Base-by-base conservation (phyloP, 2,113 vertebrate species). In the Canis aureus region DNA sequence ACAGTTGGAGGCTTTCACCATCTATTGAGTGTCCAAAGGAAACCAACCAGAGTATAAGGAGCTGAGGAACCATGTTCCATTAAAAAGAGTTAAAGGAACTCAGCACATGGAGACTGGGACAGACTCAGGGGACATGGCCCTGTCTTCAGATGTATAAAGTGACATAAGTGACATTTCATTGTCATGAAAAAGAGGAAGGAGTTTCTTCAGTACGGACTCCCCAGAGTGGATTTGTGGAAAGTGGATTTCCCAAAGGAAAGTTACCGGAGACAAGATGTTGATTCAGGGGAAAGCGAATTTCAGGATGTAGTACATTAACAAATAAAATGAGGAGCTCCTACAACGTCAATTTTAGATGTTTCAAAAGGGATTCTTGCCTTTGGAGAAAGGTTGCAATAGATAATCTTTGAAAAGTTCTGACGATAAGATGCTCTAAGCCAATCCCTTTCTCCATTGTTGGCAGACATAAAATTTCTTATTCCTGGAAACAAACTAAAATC, bases 21-120 rank as follows among this genome's bases (percentile, higher is more conserved):
- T 60, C 8, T 51, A 35, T 0, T 78, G 12, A 22, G 15, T 43
- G 29, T 82, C 53, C 20, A 23, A 91, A 89, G 38, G 32, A 94
- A 82, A 67, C n/a, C 32, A 74, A 49, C 3, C 89, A 67, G 89
- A 80, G 81, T 78, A 67, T 11, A 71, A 95, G 38, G 4, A 19
- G 11, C 49, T 67, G 94, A n/a, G 19, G 94, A 97, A 60, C 5
- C 27, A n/a, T 19, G 6, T 35, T 35, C 25, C 19, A 35, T 22
- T 79, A 89, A 90, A 89, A 94, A 49, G 16, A 86, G 55, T 55
- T 88, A 80, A 92, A 91, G 89, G 22, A 67, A 94, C 60, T 83
- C 89, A 62, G 55, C 27, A 43, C 8, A 25, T 9, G 60, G 1
- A 57, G 29, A 69, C 71, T 62, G 53, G 13, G 87, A 12, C 38